Percentiles rank a stretch among this genome's conserved stretches.
Evolutionary conservation across 2,888 invertebrate species (phyloP).

Genomic region (Noctuana brunneofusca): DNA sequence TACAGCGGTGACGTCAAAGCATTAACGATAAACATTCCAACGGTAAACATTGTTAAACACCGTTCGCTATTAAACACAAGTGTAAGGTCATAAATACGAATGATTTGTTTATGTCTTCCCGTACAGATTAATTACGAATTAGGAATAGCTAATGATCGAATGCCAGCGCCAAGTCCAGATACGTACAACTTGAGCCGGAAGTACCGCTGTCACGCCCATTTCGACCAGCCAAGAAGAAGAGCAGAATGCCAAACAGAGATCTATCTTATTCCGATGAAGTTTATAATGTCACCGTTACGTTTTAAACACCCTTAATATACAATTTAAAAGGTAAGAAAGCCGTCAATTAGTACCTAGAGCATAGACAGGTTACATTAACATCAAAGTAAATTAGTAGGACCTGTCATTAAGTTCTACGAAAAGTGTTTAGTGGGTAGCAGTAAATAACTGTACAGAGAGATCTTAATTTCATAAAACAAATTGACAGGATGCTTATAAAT

Average conservation of each 20-base stretch:
- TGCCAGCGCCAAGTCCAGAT: neutral
- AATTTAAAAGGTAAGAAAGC: no score
- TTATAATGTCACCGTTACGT: no score
- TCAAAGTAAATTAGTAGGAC: neutral
- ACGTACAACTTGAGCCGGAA: neutral
- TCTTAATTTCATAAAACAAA: neutral
- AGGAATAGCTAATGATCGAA: neutral
- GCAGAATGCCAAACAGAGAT: neutral
- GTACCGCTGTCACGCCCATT: neutral
- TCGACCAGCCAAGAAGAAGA: neutral
- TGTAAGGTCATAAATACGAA: conserved; percentile 3
- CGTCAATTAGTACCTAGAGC: no score
- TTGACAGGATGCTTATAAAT: neutral
- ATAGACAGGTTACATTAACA: no score
- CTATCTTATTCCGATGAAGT: no score
- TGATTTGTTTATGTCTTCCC: conserved; percentile 7
- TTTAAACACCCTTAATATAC: no score
- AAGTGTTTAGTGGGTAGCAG: no score
- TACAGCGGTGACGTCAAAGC: neutral
- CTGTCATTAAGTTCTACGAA: neutral
- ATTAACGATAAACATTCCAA: neutral
- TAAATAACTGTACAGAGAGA: neutral
- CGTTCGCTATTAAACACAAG: neutral
- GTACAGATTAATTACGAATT: neutral
- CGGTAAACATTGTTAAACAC: neutral